Conservation (phyloP, 2,113 vertebrate genomes). For the Chaetops frenatus region DNA sequence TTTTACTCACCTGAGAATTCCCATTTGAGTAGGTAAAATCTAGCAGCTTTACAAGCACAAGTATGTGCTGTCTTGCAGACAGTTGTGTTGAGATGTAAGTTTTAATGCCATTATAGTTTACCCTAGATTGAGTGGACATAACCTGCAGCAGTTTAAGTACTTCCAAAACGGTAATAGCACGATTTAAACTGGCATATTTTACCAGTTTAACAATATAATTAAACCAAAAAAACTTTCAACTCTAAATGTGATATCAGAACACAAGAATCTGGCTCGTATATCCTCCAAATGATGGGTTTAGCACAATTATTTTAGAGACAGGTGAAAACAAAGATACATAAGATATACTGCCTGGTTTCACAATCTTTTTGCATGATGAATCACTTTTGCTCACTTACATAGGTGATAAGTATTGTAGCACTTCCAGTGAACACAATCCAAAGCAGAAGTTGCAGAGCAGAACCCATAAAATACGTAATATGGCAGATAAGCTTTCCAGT, state of each 20-base stretch:
- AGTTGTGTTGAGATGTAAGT: background rate
- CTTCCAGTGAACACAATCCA: background rate
- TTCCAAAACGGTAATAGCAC: background rate
- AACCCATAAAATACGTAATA: background rate
- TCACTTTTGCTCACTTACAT: background rate
- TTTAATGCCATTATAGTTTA: background rate
- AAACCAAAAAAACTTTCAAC: background rate
- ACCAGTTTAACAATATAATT: slow-evolving; percentile 4
- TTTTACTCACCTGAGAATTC: background rate
- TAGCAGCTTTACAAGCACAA: background rate
- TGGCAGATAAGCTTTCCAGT: slow-evolving; percentile 11
- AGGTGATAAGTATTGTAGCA: background rate
- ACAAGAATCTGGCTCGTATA: slow-evolving; percentile 3
- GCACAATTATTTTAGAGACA: background rate
- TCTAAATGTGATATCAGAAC: slow-evolving; percentile 22
- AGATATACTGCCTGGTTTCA: background rate
- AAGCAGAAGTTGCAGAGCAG: background rate
- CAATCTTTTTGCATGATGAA: background rate
- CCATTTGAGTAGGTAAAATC: background rate
- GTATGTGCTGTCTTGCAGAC: background rate
- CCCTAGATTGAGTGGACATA: background rate
- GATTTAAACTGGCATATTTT: background rate
- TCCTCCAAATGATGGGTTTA: background rate
- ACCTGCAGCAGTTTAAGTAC: background rate
- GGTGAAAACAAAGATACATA: background rate